Base-by-base conservation (phyloP, 2,797 vertebrate genomes). In the Babyrousa celebensis region DNA sequence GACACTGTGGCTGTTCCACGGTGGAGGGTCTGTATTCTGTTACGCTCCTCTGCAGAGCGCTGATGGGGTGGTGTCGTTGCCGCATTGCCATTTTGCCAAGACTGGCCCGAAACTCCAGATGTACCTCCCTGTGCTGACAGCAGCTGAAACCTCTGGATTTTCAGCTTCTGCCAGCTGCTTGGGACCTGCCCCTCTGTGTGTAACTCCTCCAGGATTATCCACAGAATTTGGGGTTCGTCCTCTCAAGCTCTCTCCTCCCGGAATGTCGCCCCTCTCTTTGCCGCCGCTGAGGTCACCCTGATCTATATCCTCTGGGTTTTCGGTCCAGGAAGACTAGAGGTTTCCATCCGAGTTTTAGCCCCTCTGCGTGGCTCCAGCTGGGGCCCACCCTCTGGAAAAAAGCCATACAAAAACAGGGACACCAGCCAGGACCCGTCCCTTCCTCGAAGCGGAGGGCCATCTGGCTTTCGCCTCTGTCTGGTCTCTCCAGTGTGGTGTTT, bases 351-450 rank as follows among this genome's bases (percentile, higher is more conserved):
- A 56, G 36, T 36, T 48, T 29, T 3, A 8, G 83, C 54, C 23
- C 6, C 52, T 52, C 63, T 16, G 16, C 63, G 12, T 6, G 40
- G 25, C 52, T 36, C 36, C 17, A 1, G 14, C 74, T 40, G 15
- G 14, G 65, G 5, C 40, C 23, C 12, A 16, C 15, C 29, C 52
- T 77, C 32, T n/a, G 62, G 36, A 4, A 77, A 75, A 54, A 48
- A 67, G 52, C 27, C 27, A 0, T 32, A 16, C 48, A 65, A 52
- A 65, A 58, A 21, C 23, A 25, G 9, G 27, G 62, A 77, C 32
- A 23, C 25, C 0, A 3, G 12, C 16, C 11, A 1, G 9, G 4
- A 18, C 32, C 1, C 0, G 7, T 58, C 29, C 29, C 40, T 21
- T 25, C 21, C 63, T 36, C 21, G 1, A 32, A n/a, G 54, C 3